phyloP scores from a whole-genome alignment of 2,888 invertebrate species.

The Chaetogeoica ovagalla region DNA sequence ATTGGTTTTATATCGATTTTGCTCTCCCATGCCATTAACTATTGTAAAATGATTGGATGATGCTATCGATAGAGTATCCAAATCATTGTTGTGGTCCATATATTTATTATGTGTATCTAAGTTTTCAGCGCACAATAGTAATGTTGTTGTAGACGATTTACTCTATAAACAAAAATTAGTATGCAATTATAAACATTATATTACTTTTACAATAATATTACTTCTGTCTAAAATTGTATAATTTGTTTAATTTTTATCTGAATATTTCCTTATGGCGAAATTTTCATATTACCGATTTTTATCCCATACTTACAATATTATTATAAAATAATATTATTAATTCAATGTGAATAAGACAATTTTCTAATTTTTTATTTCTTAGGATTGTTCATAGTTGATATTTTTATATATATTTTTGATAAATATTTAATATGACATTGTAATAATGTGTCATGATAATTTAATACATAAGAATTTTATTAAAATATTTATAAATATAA shows the following conservation, averaged over 20 bases:
- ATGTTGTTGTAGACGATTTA: slow-evolving; percentile 31
- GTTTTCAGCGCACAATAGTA: slow-evolving; percentile 36
- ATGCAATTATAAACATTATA: not conserved
- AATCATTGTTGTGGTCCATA: slow-evolving; percentile 54
- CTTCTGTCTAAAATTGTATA: not conserved
- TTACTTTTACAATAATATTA: no score
- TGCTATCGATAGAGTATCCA: slow-evolving; percentile 74
- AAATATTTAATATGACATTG: no score
- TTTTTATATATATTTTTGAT: no score
- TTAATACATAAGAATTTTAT: no score
- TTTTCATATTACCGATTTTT: not conserved
- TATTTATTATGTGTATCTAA: slow-evolving; percentile 26
- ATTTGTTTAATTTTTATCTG: not conserved
- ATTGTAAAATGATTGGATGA: slow-evolving; percentile 88
- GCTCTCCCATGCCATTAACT: slow-evolving; percentile 69
- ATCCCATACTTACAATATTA: no score
- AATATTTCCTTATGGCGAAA: not conserved
- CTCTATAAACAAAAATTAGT: slow-evolving; percentile 34
- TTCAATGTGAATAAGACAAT: no score
- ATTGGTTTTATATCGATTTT: slow-evolving; percentile 63
- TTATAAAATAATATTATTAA: no score
- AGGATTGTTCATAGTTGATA: no score
- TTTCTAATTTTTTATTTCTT: no score
- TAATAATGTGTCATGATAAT: no score
- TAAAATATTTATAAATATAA: no score